Evolutionary conservation across 2,797 vertebrate species (phyloP), one percentile per base, ranked within the genome.

Genomic region (Semaprochilodus insignis): DNA sequence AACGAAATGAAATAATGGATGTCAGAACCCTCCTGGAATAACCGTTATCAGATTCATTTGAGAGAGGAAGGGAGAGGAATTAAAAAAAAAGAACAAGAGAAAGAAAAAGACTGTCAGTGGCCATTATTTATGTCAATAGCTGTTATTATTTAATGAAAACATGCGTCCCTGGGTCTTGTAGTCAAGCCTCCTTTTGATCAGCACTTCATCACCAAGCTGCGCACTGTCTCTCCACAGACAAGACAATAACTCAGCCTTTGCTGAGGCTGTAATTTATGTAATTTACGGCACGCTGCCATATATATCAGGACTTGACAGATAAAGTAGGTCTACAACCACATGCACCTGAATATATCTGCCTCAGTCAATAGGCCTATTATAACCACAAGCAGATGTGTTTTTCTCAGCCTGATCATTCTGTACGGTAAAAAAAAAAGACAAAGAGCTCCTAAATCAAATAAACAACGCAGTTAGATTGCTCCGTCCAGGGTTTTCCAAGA

Each of bases 401-500:
- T 84, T 79, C 59, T 73, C 67, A 27, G 66, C 72, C 25, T 80
- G 51, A 77, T 74, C 21, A 59, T 80, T 84, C 17, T 66, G 16
- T 40, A 77, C 16, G n/a, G 55, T 31, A 54, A 74, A 66, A 60
- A 75, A 36, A 57, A 51, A 52, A n/a, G 72, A 70, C 36, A 77
- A 71, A 83, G 70, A 59, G 60, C 40, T 36, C 55, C 23, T 63
- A 83, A 88, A 88, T 86, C 81, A 79, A 88, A 88, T 86, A 86
- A 83, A 77, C 83, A 79, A 73, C 70, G 74, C 23, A 66, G 78
- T 69, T 25, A 54, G 65, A 88, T 82, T 82, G 82, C 85, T 85
- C 59, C 76, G 63, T 80, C 71, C 74, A 76, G 59, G 79, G 74
- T 74, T 88, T 88, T 88, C 83, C 71, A 85, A 85, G 85, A 88